Evolutionary conservation across 2,113 vertebrate genomes (phyloP).

Genomic region (Paraplagusia blochii): DNA sequence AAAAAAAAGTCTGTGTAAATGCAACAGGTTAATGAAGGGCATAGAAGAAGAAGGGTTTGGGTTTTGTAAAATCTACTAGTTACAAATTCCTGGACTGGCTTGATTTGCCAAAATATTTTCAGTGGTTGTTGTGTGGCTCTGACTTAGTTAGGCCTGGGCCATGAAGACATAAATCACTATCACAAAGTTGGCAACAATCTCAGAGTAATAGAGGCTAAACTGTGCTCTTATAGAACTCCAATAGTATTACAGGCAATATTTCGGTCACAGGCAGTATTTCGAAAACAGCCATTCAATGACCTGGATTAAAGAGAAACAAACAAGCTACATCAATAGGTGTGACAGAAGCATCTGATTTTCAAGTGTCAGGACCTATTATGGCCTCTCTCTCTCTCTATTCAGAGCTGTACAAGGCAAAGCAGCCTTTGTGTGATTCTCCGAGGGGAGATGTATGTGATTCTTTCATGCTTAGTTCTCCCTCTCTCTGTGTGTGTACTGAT

Average conservation of each 20-base stretch:
- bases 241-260: no score
- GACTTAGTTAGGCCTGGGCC: not conserved
- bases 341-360: conserved; percentile 56
- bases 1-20: no score
- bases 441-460: conserved; percentile 40
- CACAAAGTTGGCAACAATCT: not conserved
- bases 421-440: conserved; percentile 51
- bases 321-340: conserved; percentile 48
- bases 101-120: no score
- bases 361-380: conserved; percentile 57
- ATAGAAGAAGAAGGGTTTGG: no score
- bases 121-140: no score
- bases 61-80: no score
- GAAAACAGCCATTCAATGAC: conserved; percentile 24
- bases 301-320: not conserved
- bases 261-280: conserved; percentile 5
- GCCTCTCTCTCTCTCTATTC: conserved; percentile 59
- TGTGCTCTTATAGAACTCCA: conserved; percentile 26
- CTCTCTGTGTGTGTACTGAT: conserved; percentile 5
- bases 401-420: conserved; percentile 54
- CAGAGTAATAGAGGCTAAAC: not conserved
- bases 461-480: conserved; percentile 38
- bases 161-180: conserved; percentile 1
- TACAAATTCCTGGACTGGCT: no score
- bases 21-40: no score